Evolutionary conservation across 2,797 vertebrate species (phyloP), one percentile per base, ranked within the genome.

Genomic region (Crax fasciolata): DNA sequence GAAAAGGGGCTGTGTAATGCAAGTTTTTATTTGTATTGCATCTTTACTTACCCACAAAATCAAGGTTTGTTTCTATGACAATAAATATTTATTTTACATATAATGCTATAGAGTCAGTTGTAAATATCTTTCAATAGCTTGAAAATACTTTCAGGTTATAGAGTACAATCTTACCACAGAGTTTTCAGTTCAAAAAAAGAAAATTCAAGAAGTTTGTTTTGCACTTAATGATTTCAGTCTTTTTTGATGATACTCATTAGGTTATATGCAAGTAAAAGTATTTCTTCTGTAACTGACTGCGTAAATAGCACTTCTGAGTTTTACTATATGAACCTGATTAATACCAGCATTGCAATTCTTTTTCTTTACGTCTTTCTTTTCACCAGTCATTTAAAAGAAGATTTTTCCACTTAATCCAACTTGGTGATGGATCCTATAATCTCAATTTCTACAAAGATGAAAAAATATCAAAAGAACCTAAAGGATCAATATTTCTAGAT

Each of bases 391-490:
- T 99, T 98, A 99, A 99, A 97, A 99, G 99, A 96, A 98, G 99
- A 70, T 99, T 99, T 98, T 99, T 99, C 97, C 99, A 99, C 96
- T 97, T 99, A 96, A 98, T 99, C 84, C 99, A 99, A 95, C 99
- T 99, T 81, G 99, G 99, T 13, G 99, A 99, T 90, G 99, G 99
- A 87, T 99, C 99, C 59, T 99, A 99, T 98, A 99, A 99, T 97
- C 98, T 99, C 74, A 99, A 99, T 98, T 99, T 99, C 98, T 99
- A 99, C 96, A 99, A 99, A 98, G 99, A 99, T 91, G 99, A 99
- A 95, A 99, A 99, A 98, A 99, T 99, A 96, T 99, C 99, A 84
- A 99, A 99, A 96, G 99, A 99, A 67, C 99, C 99, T n/a, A 99
- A 99, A 98, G 99, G 99, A 90, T 99, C 99, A 18, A 99, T 99